A percentile compares a stretch with the other conserved stretches of the same genome.
phyloP scores from a whole-genome alignment of 2,888 invertebrate species.

The Caenorhabditis japonica region DNA sequence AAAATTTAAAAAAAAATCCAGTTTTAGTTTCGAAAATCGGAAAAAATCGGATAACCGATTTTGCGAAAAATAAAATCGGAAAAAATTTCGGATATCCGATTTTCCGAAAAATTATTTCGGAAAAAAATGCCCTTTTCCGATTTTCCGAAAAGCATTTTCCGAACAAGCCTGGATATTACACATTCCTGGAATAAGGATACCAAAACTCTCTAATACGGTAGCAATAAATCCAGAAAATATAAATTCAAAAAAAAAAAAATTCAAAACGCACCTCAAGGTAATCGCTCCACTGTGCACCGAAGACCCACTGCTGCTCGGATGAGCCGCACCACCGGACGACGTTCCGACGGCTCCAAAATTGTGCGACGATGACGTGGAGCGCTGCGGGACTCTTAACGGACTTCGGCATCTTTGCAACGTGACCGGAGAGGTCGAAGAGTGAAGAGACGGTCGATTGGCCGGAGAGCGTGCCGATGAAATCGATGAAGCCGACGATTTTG shows the following conservation, averaged over 20 bases:
- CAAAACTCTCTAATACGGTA: too few relatives aligned
- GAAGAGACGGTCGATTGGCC: conserved; percentile 55
- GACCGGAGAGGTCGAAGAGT: conserved; percentile 67
- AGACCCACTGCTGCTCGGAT: conserved; percentile 18
- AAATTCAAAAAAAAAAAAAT: too few relatives aligned
- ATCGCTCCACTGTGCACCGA: conserved; percentile 37
- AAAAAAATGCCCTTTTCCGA: too few relatives aligned
- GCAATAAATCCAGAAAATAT: neutral
- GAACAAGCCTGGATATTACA: too few relatives aligned
- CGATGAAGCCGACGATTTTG: conserved; percentile 34
- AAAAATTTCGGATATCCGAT: too few relatives aligned
- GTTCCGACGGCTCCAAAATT: conserved; percentile 31
- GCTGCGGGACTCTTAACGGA: conserved; percentile 52
- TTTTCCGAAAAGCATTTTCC: too few relatives aligned
- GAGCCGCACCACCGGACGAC: conserved; percentile 7
- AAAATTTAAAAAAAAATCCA: too few relatives aligned
- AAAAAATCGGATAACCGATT: too few relatives aligned
- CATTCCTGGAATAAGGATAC: too few relatives aligned
- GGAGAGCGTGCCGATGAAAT: conserved; percentile 41
- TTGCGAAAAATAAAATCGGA: too few relatives aligned
- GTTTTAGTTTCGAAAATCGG: too few relatives aligned
- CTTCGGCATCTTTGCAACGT: conserved; percentile 62
- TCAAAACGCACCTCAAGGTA: conserved; percentile 37
- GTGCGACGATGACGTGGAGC: conserved; percentile 52
- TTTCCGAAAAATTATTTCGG: too few relatives aligned